Evolutionary conservation across 2,113 vertebrate species (phyloP).

Genomic region (Felis chaus): DNA sequence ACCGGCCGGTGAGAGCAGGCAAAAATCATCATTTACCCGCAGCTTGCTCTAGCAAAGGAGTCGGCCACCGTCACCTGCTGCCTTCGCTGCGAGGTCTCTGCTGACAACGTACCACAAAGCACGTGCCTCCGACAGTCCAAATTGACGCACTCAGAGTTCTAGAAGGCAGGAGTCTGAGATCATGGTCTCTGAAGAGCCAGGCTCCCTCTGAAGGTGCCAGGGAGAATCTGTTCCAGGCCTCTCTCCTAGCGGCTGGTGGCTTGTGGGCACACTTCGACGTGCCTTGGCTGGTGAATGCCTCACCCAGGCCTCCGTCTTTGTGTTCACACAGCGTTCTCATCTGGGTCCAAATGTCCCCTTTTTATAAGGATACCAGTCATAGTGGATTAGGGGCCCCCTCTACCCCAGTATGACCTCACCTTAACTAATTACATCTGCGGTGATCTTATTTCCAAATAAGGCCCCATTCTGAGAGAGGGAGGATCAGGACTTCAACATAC

Average conservation of each 20-base stretch:
- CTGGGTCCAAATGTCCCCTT: neutral
- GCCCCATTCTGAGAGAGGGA: neutral
- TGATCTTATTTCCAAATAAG: neutral
- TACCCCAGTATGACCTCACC: neutral
- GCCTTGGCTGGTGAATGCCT: neutral
- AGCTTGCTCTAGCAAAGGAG: too few relatives aligned
- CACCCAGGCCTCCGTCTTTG: neutral
- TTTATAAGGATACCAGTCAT: fast-evolving
- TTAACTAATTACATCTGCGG: neutral
- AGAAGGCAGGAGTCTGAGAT: neutral
- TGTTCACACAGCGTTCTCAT: fast-evolving
- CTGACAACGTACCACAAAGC: fast-evolving
- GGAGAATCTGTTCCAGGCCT: fast-evolving
- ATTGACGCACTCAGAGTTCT: fast-evolving
- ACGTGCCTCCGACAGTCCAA: too few relatives aligned
- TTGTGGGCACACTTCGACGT: neutral
- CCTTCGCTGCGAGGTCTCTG: fast-evolving
- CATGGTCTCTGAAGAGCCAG: fast-evolving
- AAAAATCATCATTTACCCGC: neutral
- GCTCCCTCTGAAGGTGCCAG: neutral
- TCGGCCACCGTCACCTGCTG: fast-evolving
- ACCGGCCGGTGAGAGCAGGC: neutral
- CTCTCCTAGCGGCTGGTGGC: neutral
- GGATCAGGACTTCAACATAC: neutral
- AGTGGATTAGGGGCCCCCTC: fast-evolving